Evolutionary conservation across 2,797 vertebrate species (phyloP).

Genomic region (Cynopterus sphinx): DNA sequence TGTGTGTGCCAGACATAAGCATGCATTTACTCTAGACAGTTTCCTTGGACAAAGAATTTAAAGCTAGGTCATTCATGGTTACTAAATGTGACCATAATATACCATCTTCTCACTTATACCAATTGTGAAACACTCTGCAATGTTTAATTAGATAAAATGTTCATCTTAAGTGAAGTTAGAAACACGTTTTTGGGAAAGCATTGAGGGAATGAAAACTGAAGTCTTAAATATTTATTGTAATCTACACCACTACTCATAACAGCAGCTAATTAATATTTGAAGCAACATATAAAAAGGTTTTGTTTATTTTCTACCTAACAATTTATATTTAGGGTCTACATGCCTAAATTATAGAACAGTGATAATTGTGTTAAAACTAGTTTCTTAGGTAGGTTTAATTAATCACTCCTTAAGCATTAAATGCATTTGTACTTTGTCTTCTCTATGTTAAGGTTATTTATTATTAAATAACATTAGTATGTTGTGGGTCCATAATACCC

Average conservation of each 20-base stretch:
- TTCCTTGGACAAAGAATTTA: neutral
- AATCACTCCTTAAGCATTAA: neutral
- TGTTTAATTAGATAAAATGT: neutral
- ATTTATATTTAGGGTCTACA: neutral
- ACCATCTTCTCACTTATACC: neutral
- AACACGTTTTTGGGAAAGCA: neutral
- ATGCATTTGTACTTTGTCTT: neutral
- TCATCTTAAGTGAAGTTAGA: neutral
- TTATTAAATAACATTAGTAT: neutral
- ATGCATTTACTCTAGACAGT: neutral
- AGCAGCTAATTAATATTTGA: neutral
- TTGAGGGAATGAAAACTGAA: neutral
- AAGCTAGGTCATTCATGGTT: neutral
- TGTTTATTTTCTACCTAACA: neutral
- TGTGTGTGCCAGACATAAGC: neutral
- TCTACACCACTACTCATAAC: neutral
- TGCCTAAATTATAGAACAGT: neutral
- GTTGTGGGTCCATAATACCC: neutral
- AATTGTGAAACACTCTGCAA: neutral
- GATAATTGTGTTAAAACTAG: neutral
- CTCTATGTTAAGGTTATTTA: neutral
- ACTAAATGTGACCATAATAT: neutral
- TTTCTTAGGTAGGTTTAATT: neutral
- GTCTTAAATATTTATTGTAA: neutral
- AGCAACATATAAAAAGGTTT: neutral